phyloP scores from a whole-genome alignment of 1,140 invertebrate genomes.

The Campodea augens region DNA sequence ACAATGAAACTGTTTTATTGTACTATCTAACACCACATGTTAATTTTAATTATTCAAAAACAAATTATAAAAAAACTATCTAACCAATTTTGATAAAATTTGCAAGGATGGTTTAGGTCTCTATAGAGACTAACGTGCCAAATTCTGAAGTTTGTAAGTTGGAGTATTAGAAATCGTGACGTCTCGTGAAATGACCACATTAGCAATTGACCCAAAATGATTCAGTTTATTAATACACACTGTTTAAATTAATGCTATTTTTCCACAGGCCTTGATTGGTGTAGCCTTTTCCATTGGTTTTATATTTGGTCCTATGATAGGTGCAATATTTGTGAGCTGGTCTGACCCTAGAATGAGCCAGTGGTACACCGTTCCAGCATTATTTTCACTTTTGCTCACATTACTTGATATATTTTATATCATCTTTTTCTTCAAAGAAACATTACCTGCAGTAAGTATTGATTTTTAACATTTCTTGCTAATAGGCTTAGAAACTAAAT shows the following conservation, averaged over 20 bases:
- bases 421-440: constrained; percentile 59
- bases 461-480: too few relatives aligned
- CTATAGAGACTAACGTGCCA: too few relatives aligned
- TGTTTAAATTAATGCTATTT: constrained; percentile 13
- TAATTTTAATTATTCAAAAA: too few relatives aligned
- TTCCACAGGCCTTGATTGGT: constrained; percentile 81
- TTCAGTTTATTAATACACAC: constrained; percentile 1
- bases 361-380: constrained; percentile 71
- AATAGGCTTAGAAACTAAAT: too few relatives aligned
- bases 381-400: constrained; percentile 62
- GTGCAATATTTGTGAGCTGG: constrained; percentile 68
- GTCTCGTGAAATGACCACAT: too few relatives aligned
- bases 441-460: constrained; percentile 44
- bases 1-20: too few relatives aligned
- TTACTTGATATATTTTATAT: constrained; percentile 61
- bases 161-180: too few relatives aligned
- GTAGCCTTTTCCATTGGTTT: constrained; percentile 96
- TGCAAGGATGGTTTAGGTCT: too few relatives aligned
- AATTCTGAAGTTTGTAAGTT: too few relatives aligned
- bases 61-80: too few relatives aligned
- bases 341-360: constrained; percentile 29
- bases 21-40: too few relatives aligned
- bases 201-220: background rate
- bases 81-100: too few relatives aligned
- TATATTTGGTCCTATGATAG: constrained; percentile 85